Conservation (phyloP, 2,888 invertebrate species). For the Steromphala cineraria region DNA sequence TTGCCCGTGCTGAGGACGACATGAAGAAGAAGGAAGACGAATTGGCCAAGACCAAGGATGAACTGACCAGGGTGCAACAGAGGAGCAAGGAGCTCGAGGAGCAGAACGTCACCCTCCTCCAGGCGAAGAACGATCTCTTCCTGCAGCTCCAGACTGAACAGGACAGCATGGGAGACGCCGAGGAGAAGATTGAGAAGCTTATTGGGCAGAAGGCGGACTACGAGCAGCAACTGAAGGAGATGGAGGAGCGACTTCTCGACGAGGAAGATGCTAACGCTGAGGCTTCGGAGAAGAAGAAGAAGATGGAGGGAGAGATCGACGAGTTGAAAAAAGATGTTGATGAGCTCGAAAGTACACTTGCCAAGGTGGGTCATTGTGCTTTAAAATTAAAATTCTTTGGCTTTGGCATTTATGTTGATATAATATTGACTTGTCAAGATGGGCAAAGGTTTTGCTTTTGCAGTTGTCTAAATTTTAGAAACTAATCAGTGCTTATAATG, state of each 20-base stretch:
- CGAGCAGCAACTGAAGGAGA: constrained; percentile 95
- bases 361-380: constrained; percentile 47
- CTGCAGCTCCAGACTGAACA: constrained; percentile 92
- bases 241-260: constrained; percentile 96
- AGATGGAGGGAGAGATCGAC: constrained; percentile 94
- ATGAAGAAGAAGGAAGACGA: constrained; percentile 97
- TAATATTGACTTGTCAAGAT: no score
- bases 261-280: constrained; percentile 98
- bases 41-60: constrained; percentile 94
- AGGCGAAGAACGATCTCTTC: constrained; percentile 95
- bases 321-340: constrained; percentile 98
- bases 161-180: constrained; percentile 91
- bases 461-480: no score
- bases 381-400: no score
- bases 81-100: constrained; percentile 97
- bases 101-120: constrained; percentile 92
- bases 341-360: constrained; percentile 92
- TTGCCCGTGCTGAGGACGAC: constrained; percentile 99
- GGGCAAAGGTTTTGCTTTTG: no score
- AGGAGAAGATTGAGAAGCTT: constrained; percentile 95
- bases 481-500: no score
- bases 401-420: no score
- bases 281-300: constrained; percentile 96
- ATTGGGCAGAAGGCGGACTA: constrained; percentile 96
- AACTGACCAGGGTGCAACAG: constrained; percentile 95